These are phyloP conservation scores for Daphoenositta chrysoptera DNA, from an alignment of 2,113 vertebrate genomes.

Conservation along the genomic window DNA sequence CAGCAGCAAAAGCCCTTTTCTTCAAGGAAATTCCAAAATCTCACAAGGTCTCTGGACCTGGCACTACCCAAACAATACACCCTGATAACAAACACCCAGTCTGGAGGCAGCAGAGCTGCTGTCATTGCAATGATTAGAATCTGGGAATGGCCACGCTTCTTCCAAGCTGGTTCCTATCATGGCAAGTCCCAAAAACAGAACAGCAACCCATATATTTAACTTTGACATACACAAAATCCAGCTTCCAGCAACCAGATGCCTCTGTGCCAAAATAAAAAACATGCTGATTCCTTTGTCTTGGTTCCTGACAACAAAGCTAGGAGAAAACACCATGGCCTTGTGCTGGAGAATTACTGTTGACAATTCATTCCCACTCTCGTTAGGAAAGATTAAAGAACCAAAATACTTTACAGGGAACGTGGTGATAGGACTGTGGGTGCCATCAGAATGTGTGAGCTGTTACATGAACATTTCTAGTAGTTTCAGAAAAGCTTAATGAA, in stretches of 20 bases:
- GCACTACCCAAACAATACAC: not conserved
- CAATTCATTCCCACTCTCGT: not conserved
- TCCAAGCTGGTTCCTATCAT: not conserved
- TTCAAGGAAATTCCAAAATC: not conserved
- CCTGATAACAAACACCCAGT: not conserved
- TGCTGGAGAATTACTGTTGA: not conserved
- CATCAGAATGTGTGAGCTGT: slow-evolving; percentile 42
- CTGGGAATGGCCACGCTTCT: not conserved
- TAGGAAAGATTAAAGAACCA: slow-evolving; percentile 11
- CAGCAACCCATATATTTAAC: not conserved
- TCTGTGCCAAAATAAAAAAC: not conserved
- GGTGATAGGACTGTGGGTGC: not conserved
- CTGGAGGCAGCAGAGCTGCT: not conserved
- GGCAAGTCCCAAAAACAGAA: not conserved
- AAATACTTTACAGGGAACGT: not conserved
- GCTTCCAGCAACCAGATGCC: not conserved
- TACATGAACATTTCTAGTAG: slow-evolving; percentile 36
- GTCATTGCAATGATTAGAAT: not conserved
- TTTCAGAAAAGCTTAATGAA: slow-evolving; percentile 57
- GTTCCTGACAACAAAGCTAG: not conserved
- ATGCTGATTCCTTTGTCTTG: not conserved
- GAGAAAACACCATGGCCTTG: not conserved
- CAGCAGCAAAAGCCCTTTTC: not conserved
- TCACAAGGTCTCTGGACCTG: not conserved
- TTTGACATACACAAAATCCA: not conserved